Evolutionary conservation across 1,140 invertebrate genomes (phyloP).

Genomic region (Cydia amplana): DNA sequence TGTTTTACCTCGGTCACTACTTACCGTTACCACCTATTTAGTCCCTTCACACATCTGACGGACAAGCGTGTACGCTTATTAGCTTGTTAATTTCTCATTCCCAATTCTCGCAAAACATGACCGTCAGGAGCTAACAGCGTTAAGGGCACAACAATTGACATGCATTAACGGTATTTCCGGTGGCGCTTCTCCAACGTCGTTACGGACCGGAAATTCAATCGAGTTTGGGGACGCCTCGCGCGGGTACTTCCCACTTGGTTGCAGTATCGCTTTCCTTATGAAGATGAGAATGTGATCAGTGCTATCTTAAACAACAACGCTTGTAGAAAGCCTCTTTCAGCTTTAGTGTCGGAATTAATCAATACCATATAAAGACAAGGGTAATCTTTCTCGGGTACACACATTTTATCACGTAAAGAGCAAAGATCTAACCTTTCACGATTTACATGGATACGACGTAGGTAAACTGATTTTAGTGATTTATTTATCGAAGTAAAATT

Average conservation of each 20-base stretch:
- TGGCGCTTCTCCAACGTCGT: conserved; percentile 58
- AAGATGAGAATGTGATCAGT: background rate
- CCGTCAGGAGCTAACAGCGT: conserved; percentile 48
- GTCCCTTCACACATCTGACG: background rate
- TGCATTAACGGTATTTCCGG: conserved; percentile 73
- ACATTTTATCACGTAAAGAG: no score
- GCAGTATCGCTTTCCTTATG: background rate
- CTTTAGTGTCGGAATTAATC: no score
- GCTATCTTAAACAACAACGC: background rate
- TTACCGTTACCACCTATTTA: background rate
- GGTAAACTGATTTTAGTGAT: no score
- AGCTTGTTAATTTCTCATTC: background rate
- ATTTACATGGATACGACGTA: no score
- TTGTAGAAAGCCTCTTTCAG: background rate
- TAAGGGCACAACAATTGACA: conserved; percentile 68
- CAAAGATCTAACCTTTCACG: no score
- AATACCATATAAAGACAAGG: no score
- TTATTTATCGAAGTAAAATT: no score
- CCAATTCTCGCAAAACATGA: background rate
- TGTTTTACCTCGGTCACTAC: no score
- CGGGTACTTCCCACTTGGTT: background rate
- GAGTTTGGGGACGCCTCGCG: conserved; percentile 50
- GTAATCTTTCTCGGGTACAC: no score
- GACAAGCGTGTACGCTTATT: background rate
- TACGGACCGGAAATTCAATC: conserved; percentile 73